Base-by-base conservation (phyloP, 2,113 vertebrate genomes). In the Vulpes lagopus region DNA sequence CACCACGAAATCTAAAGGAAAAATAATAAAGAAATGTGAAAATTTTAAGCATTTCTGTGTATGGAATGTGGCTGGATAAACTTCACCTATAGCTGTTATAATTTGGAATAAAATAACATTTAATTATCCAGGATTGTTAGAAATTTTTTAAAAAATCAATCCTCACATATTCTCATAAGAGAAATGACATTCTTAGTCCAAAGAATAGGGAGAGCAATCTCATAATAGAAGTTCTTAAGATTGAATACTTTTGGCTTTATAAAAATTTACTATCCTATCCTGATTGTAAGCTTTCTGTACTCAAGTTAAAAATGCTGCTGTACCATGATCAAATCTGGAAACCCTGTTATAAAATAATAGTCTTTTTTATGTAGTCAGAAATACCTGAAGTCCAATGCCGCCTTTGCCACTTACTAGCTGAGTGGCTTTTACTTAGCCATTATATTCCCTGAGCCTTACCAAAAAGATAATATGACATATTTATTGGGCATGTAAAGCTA, bases 1-100 rank as follows among this genome's bases (percentile, higher is more conserved):
- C 99, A 0, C 99, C 99, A 79, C 87, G 98, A 73, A 99, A 98
- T 88, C 97, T 98, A 92, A 91, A 89, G 88, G 35, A 84, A 93
- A 49, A 81, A 95, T 25, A 91, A 95, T 53, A 96, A 64, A 30
- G 9, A 89, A 91, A 89, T 60, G 51, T 95, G 81, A 97, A 97
- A 91, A 74, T 15, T 89, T 27, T 73, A 23, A 49, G 32, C 79
- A 51, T 53, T 91, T 35, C 53, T 91, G 53, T 22, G 19, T 35
- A 15, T 32, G 19, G 57, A 85, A 64, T 74, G 23, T 32, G 62
- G 67, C 1, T 12, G 22, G 19, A 16, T 59, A 87, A 92, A 11
- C 11, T 30, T 81, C 7, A 11, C 10, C 35, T 79, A 76, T 35
- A 79, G 62, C 38, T 55, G 20, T 32, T 86, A 74, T 4, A 30